Conservation (phyloP, 2,113 vertebrate species). For the Lepidothrix coronata region DNA sequence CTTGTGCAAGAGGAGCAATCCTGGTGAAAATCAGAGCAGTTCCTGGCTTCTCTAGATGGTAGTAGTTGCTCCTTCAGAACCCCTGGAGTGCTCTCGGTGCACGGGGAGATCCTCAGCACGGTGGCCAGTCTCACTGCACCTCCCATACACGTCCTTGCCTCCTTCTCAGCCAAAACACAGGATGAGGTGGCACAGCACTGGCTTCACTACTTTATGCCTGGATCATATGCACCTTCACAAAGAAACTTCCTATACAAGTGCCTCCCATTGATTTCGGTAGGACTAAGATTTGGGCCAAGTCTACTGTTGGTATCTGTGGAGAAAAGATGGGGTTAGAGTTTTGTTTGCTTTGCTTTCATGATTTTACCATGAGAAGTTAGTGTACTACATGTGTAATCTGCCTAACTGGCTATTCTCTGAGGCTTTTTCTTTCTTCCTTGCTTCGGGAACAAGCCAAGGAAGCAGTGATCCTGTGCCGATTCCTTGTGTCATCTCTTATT, state of each 20-base stretch:
- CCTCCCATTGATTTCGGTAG: neutral
- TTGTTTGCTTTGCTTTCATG: neutral
- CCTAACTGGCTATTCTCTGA: neutral
- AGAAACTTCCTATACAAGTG: neutral
- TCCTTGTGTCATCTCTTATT: neutral
- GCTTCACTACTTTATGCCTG: neutral
- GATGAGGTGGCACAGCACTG: neutral
- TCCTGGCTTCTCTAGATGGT: neutral
- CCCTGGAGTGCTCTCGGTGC: neutral
- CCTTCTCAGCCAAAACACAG: neutral
- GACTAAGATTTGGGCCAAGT: neutral
- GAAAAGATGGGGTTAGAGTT: neutral
- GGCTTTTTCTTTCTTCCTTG: neutral
- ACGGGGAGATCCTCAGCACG: neutral
- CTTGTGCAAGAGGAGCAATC: neutral
- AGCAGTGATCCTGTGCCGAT: neutral
- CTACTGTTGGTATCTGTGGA: neutral
- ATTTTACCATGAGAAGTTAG: neutral
- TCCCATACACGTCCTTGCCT: neutral
- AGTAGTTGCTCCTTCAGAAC: neutral
- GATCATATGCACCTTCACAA: neutral
- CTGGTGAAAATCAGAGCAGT: neutral
- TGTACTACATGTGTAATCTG: rapidly evolving
- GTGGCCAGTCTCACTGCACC: neutral
- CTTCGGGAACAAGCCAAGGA: neutral